Evolutionary conservation across 1,140 invertebrate genomes (phyloP), one percentile per base, ranked within the genome.

Genomic region (Aphaenogaster rudis): DNA sequence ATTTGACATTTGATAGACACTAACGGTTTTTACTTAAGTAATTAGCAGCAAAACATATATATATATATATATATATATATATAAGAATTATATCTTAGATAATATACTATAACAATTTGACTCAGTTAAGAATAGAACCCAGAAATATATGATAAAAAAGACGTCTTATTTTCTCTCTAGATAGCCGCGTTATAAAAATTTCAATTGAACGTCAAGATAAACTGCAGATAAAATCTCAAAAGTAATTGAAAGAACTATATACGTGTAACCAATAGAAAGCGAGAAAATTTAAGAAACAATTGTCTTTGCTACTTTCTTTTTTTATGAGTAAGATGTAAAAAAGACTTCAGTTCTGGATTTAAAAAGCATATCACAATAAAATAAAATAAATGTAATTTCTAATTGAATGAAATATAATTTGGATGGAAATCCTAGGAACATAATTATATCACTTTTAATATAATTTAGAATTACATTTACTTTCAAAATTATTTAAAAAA

Each of bases 281-380:
- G 74, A 45, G 39, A 45, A 76, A n/a, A 59, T 77, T 42, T 59
- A 59, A 39, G 4, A 59, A 42, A 77, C 39, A 61, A 61, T 77
- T 61, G 21, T 61, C 13, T 33, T 77, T 15, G 15, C 5, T 57
- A 61, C 13, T 77, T 61, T 77, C 1, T 33, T 7, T 67, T 9
- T 67, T 21, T 45, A 21, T 9, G 21, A 28, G 11, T 39, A 45
- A 61, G 21, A 76, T 21, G 11, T 39, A 77, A 45, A 45, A 15
- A n/a, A 61, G 3, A 61, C 17, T 28, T 59, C 7, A 28, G 1
- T 11, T 77, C 21, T 66, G n/a, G 6, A 33, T 77, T 42, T 59
- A 45, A 45, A 45, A 42, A 57, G 15, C 21, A 77, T 15, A 77
- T 21, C 0, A 11, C 8, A 0, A 2, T 28, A 17, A 17, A 42